These are phyloP conservation scores for Watsonalla binaria DNA, from an alignment of 2,888 invertebrate genomes.

Conservation along the genomic window DNA sequence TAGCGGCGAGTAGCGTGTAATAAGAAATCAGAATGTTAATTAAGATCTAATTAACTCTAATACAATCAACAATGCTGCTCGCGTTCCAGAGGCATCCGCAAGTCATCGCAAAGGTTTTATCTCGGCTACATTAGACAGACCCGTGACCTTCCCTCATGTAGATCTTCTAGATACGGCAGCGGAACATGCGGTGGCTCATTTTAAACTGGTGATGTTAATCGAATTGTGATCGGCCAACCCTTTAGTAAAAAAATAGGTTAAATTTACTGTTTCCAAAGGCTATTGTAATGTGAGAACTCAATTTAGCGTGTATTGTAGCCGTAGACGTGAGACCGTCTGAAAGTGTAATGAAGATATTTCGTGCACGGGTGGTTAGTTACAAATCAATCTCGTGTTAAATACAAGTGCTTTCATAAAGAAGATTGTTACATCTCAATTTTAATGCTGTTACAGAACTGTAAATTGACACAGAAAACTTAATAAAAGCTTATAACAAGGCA, in stretches of 20 bases:
- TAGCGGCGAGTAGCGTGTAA: constrained; percentile 75
- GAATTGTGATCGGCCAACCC: constrained; percentile 76
- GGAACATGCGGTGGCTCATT: constrained; percentile 31
- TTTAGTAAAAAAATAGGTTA: constrained; percentile 73
- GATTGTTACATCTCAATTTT: constrained; percentile 9
- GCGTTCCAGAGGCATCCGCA: constrained; percentile 72
- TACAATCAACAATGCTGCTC: constrained; percentile 77
- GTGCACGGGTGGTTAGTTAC: constrained; percentile 19
- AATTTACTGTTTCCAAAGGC: constrained; percentile 64
- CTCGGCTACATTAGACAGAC: constrained; percentile 42
- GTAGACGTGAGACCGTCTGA: constrained; percentile 54
- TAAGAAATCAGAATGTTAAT: constrained; percentile 78
- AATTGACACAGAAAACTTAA: too few species aligned
- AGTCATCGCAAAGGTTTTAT: constrained; percentile 66
- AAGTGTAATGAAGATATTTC: constrained; percentile 66
- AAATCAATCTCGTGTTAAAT: constrained; percentile 20
- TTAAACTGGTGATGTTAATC: constrained; percentile 58
- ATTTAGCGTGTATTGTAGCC: constrained; percentile 61
- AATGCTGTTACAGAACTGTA: background rate
- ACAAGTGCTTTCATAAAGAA: constrained; percentile 13
- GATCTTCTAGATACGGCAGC: constrained; percentile 15
- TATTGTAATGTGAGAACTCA: constrained; percentile 78
- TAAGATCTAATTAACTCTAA: constrained; percentile 78
- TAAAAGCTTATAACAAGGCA: too few species aligned
- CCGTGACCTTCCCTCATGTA: constrained; percentile 46